Conservation (phyloP, 1,140 invertebrate genomes). For the Eumaeus atala region DNA sequence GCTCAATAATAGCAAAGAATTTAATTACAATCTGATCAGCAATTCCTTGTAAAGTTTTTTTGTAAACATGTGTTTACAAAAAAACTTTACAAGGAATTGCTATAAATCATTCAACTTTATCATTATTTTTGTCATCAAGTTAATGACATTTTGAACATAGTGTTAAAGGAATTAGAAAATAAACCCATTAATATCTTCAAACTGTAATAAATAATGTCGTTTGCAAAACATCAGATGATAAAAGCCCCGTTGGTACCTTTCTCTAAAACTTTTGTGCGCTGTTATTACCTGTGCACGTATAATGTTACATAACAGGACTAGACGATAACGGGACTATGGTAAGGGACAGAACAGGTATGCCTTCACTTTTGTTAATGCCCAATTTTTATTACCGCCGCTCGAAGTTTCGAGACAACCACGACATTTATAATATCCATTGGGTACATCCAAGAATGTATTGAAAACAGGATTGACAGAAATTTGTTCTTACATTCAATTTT, state of each 20-base stretch:
- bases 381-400: slow-evolving; percentile 10
- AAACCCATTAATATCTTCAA: too few species aligned
- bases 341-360: slow-evolving; percentile 38
- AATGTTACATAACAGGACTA: slow-evolving; percentile 44
- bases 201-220: background rate
- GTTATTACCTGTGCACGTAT: slow-evolving; percentile 15
- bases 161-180: too few species aligned
- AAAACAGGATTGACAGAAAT: background rate
- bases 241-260: slow-evolving; percentile 7
- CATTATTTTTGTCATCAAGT: too few species aligned
- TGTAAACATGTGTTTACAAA: too few species aligned
- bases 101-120: too few species aligned
- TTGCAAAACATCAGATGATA: background rate
- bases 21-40: too few species aligned
- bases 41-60: too few species aligned
- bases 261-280: slow-evolving; percentile 2
- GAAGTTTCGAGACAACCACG: slow-evolving; percentile 11
- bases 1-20: too few species aligned
- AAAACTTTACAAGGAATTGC: too few species aligned
- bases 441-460: background rate
- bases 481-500: background rate
- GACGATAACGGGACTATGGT: slow-evolving; percentile 55
- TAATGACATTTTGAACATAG: too few species aligned
- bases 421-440: background rate
- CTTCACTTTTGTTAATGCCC: slow-evolving; percentile 57